Base-by-base conservation (phyloP, 2,888 invertebrate genomes). In the Ethmia dodecea region DNA sequence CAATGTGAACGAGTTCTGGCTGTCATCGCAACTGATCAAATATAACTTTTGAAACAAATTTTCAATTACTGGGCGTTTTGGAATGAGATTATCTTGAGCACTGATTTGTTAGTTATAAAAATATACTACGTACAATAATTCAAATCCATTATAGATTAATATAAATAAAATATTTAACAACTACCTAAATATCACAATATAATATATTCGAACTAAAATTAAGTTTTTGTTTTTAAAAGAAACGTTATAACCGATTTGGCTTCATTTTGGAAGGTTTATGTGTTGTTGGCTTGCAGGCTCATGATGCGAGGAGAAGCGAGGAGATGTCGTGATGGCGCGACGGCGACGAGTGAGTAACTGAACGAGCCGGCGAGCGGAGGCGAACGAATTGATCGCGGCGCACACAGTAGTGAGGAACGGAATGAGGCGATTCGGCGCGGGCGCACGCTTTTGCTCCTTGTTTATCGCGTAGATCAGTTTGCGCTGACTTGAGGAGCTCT, bases 1-100 rank as follows among this genome's bases (percentile, higher is more conserved):
- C 84, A 86, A 76, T 87, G 86, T 65, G 86, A 84, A 69, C 81
- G 81, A 74, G 81, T 75, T 76, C 79, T 84, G 64, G 81, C 76
- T 68, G 86, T 81, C 86, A 86, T 86, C 67, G 72, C 55, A 63
- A 67, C 57, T 65, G 61, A 62, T 66, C 57, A 58, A 47, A 35
- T 54, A 54, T 52, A 62, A 54, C 47, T 54, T 67, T 63, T 60
- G 50, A 59, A 58, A 64, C 60, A 56, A 64, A 61, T 55, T 60
- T 64, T 51, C 37, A 50, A 56, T 65, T 67, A 75, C 65, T 72
- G 74, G 73, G 68, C 45, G 67, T 65, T 76, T 78, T 84, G 86
- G 86, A 86, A 86, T 86, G 86, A 86, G 81, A 81, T 81, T 81
- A 73, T 72, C 67, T 84, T 86, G 86, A 86, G 86, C 84, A 83